phyloP scores from a whole-genome alignment of 2,888 invertebrate genomes.

The Drosophila quinaria region DNA sequence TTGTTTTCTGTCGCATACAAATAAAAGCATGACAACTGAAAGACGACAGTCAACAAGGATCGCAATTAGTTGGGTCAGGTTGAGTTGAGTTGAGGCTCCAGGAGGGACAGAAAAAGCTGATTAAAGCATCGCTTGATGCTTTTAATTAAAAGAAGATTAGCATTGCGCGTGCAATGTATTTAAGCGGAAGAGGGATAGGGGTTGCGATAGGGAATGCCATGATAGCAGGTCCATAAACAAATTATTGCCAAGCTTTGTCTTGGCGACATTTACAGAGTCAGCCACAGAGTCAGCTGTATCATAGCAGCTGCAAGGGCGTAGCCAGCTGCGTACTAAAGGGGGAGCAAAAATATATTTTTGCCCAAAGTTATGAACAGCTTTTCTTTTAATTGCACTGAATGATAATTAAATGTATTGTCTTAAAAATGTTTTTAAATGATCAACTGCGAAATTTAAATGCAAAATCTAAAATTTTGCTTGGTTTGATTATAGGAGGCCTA shows the following conservation, averaged over 20 bases:
- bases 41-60: conserved; percentile 44
- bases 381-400: too few species aligned
- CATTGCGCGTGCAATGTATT: conserved; percentile 70
- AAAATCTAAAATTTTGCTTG: too few species aligned
- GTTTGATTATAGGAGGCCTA: too few species aligned
- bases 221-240: conserved; percentile 48
- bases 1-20: conserved; percentile 36
- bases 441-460: too few species aligned
- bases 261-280: conserved; percentile 71
- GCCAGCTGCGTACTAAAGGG: too few species aligned
- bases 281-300: conserved; percentile 23
- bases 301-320: not conserved
- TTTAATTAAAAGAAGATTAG: conserved; percentile 80
- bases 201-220: conserved; percentile 1
- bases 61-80: conserved; percentile 61
- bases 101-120: conserved; percentile 54
- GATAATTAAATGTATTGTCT: too few species aligned
- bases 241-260: conserved; percentile 58
- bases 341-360: too few species aligned
- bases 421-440: too few species aligned
- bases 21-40: conserved; percentile 38
- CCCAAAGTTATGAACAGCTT: too few species aligned
- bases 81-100: conserved; percentile 13
- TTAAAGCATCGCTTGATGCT: conserved; percentile 62
- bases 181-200: conserved; percentile 9